These are phyloP conservation scores for Sminthurinus signatus DNA, from an alignment of 1,140 invertebrate species.

Conservation along the genomic window DNA sequence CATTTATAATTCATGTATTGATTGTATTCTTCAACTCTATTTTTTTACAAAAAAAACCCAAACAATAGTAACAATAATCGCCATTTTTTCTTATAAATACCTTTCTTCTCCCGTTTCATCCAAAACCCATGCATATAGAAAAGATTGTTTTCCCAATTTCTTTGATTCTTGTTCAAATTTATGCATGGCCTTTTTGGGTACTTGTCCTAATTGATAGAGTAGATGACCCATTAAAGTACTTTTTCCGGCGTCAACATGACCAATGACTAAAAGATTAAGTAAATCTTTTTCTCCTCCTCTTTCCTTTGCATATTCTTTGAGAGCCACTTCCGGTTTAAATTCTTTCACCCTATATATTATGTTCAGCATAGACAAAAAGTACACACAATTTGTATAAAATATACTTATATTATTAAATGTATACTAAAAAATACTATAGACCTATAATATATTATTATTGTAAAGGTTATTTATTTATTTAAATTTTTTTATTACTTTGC, in stretches of 20 bases:
- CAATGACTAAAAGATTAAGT: conserved; percentile 91
- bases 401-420: conserved; percentile 3
- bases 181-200: conserved; percentile 85
- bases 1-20: too few relatives aligned
- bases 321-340: conserved; percentile 45
- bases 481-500: conserved; percentile 9
- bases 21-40: too few relatives aligned
- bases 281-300: conserved; percentile 67
- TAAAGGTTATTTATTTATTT: background rate
- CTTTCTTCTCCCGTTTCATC: conserved; percentile 98
- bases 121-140: conserved; percentile 98
- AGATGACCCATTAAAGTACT: conserved; percentile 96
- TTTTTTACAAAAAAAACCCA: conserved; percentile 5
- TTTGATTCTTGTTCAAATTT: conserved; percentile 98
- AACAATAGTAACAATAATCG: background rate
- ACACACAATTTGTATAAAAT: conserved; percentile 2
- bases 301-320: conserved; percentile 62
- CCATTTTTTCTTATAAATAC: conserved; percentile 47
- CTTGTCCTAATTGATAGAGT: conserved; percentile 79
- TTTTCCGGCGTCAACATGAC: conserved; percentile 99
- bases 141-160: conserved; percentile 95
- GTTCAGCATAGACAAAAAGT: too few relatives aligned
- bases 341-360: conserved; percentile 31
- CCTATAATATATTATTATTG: background rate
- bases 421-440: too few relatives aligned